Conservation (phyloP, 2,113 vertebrate genomes). For the Benitochromis conjunctus region DNA sequence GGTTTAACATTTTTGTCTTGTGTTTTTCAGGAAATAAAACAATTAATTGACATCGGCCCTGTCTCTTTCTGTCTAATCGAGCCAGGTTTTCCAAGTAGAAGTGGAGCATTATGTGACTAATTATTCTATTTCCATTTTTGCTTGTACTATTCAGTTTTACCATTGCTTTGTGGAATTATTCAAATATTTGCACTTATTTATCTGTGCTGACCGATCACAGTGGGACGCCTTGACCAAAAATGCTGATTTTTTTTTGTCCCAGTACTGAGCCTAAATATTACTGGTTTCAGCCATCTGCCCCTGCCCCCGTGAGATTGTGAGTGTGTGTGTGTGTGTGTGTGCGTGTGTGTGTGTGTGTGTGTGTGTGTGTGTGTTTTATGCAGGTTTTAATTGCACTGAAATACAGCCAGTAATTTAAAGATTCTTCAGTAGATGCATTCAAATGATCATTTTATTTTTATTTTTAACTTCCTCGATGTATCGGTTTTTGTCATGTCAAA, state of each 20-base stretch:
- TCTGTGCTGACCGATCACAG: background rate
- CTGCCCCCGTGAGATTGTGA: accelerated
- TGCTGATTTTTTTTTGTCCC: background rate
- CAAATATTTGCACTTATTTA: background rate
- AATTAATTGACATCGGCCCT: background rate
- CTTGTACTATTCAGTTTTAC: background rate
- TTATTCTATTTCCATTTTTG: background rate
- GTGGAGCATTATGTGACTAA: background rate
- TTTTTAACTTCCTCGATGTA: too few relatives aligned
- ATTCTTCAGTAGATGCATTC: background rate
- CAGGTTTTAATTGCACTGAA: background rate
- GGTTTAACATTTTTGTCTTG: background rate
- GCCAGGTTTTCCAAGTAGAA: background rate
- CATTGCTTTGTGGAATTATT: background rate
- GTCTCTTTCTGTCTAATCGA: background rate
- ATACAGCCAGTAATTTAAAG: background rate
- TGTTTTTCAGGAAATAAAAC: background rate
- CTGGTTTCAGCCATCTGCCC: background rate
- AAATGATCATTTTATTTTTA: too few relatives aligned
- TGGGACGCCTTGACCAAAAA: accelerated
- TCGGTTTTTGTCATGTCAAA: too few relatives aligned
- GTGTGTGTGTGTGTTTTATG: background rate
- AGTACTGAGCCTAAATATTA: background rate
- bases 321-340: background rate
- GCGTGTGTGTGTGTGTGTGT: too few relatives aligned